phyloP scores from a whole-genome alignment of 2,888 invertebrate species.

The Xiphydria camelus region DNA sequence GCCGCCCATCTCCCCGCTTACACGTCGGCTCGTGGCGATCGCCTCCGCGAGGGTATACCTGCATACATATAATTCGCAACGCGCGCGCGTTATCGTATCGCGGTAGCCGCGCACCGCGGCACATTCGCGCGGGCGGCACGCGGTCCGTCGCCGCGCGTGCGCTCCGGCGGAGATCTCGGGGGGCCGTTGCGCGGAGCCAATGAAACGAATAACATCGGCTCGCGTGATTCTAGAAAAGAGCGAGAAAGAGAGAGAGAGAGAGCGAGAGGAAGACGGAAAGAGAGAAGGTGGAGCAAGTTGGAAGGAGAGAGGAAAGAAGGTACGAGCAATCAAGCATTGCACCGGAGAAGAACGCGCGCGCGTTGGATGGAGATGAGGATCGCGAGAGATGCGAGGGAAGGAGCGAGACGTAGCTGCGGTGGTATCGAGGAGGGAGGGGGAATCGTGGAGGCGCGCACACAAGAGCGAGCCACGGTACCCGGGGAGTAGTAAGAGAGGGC shows the following conservation, averaged over 20 bases:
- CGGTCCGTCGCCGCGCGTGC: no score
- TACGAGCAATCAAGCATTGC: constrained; percentile 26
- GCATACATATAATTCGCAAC: no score
- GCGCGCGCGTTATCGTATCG: no score
- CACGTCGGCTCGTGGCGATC: no score
- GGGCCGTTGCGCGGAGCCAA: no score
- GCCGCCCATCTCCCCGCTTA: no score
- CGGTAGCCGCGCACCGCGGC: no score
- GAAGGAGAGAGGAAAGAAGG: constrained; percentile 9
- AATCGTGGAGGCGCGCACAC: constrained; percentile 14
- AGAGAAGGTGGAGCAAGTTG: constrained; percentile 1
- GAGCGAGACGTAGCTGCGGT: constrained; percentile 1
- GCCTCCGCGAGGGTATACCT: no score
- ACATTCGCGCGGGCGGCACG: no score
- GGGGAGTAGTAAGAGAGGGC: constrained; percentile 39
- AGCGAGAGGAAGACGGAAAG: neutral
- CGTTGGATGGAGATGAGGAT: constrained; percentile 14
- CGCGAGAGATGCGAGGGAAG: constrained; percentile 11
- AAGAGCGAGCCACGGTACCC: constrained; percentile 15
- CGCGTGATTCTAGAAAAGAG: constrained; percentile 7
- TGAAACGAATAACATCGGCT: neutral
- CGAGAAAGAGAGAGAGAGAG: constrained; percentile 17
- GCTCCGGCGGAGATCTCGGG: no score
- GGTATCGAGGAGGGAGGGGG: neutral
- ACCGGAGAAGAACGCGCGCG: constrained; percentile 14